Percentiles rank a stretch among this genome's conserved stretches.
Conservation (phyloP, 2,888 invertebrate genomes). For the Aspidiotus destructor region DNA sequence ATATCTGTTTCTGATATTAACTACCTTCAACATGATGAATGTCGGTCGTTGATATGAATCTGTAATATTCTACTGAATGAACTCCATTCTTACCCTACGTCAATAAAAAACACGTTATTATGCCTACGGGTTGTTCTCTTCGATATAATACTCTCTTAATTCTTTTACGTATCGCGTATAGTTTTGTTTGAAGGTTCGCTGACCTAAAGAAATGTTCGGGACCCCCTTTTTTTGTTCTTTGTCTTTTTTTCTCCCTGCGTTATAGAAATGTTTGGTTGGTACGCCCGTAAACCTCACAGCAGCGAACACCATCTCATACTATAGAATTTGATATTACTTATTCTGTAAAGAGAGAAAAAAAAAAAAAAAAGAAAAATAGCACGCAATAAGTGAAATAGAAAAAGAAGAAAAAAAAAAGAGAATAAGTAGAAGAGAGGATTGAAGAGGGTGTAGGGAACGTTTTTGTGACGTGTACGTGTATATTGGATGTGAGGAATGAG, state of each 20-base stretch:
- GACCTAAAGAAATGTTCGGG: constrained; percentile 6
- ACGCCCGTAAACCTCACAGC: background rate
- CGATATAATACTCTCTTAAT: background rate
- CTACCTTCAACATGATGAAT: background rate
- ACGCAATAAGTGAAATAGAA: background rate
- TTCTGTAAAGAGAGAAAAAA: background rate
- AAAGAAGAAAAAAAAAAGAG: background rate
- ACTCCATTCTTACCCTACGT: background rate
- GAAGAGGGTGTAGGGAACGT: background rate
- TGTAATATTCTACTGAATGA: too few relatives aligned
- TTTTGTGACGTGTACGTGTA: background rate
- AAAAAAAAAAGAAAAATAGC: background rate
- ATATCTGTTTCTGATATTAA: background rate
- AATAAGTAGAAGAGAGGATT: background rate
- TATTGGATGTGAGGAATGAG: background rate
- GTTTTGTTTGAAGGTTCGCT: constrained; percentile 1
- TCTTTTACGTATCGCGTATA: background rate
- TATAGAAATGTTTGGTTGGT: too few relatives aligned
- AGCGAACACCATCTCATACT: background rate
- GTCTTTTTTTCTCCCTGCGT: background rate
- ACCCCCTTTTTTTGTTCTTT: background rate
- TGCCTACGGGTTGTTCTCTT: background rate
- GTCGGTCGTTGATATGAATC: too few relatives aligned
- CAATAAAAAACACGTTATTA: background rate
- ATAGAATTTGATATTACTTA: constrained; percentile 1